Evolutionary conservation across 2,113 vertebrate species (phyloP).

Genomic region (Camelus bactrianus): DNA sequence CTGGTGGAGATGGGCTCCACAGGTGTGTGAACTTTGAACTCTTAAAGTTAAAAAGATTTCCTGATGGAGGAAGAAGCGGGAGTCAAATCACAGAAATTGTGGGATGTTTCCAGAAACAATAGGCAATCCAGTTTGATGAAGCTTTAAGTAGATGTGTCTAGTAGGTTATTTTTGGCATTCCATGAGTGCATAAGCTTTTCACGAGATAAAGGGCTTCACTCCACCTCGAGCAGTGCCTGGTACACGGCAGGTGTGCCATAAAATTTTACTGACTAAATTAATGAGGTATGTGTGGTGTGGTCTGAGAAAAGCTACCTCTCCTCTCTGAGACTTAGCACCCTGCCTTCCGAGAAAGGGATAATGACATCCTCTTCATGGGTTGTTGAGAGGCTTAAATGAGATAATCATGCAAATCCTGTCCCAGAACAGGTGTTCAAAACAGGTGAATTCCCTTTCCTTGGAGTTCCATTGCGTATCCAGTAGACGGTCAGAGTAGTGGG

Average conservation of each 20-base stretch:
- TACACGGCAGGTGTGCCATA: background rate
- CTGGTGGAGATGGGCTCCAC: background rate
- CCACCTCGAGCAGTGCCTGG: background rate
- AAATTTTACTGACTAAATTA: constrained; percentile 18
- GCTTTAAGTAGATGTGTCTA: background rate
- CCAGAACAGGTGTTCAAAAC: background rate
- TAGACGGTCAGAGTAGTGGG: background rate
- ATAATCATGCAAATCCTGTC: background rate
- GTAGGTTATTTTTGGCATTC: background rate
- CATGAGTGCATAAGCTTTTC: background rate
- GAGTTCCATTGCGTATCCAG: background rate
- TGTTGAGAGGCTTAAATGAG: constrained; percentile 32
- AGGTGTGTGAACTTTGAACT: background rate
- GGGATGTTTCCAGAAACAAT: background rate
- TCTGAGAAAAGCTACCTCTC: background rate
- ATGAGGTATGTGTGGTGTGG: background rate
- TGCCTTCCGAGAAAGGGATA: background rate
- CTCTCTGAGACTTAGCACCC: background rate
- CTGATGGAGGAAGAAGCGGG: background rate
- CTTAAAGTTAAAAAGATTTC: background rate
- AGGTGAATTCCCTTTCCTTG: background rate
- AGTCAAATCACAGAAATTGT: background rate
- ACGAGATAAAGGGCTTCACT: background rate
- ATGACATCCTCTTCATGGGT: background rate
- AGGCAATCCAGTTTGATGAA: background rate